Base-by-base conservation (phyloP, 2,113 vertebrate species). In the Haliaeetus leucogaster region DNA sequence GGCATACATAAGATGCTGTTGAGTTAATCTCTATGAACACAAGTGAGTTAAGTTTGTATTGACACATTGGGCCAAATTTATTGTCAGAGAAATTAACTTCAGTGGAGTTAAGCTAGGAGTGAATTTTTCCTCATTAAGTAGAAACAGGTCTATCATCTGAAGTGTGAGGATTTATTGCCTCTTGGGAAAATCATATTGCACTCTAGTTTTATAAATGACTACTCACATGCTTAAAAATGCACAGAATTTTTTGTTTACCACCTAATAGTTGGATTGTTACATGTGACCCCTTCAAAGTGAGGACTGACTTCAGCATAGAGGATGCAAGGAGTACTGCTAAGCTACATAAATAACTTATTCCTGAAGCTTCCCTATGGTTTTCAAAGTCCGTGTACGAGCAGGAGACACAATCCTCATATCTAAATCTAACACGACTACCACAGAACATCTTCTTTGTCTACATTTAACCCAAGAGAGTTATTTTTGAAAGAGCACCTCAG, bases 21-120 rank as follows among this genome's bases (percentile, higher is more conserved):
- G 65, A 92, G 81, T 94, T 97, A 97, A 97, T 95, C 86, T 90
- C 76, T 91, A 38, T 42, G 95, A 96, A 95, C 80, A 95, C 81
- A 96, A 96, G 61, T 38, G 77, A 94, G 90, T 87, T 89, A 89
- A 67, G 77, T 92, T 92, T 94, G 71, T 86, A 95, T 93, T 96
- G 95, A 89, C 63, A 93, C 94, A 95, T 52, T 91, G 91, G 93
- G 85, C 78, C 91, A 90, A 96, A 94, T 97, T 81, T 96, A 93
- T 97, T 65, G 65, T 61, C 74, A 59, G 43, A 96, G 82, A 94
- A 95, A 93, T 84, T 96, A 89, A 95, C 86, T 91, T 91, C 42
- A 20, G 38, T 30, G 26, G 59, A 94, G 76, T 90, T 88, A 71
- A 82, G 67, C 77, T 89, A 71, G 66, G 53, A 90, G 89, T 73